Percentiles rank a stretch among this genome's conserved stretches.
Evolutionary conservation across 2,113 vertebrate species (phyloP).

Genomic region (Canis aureus): DNA sequence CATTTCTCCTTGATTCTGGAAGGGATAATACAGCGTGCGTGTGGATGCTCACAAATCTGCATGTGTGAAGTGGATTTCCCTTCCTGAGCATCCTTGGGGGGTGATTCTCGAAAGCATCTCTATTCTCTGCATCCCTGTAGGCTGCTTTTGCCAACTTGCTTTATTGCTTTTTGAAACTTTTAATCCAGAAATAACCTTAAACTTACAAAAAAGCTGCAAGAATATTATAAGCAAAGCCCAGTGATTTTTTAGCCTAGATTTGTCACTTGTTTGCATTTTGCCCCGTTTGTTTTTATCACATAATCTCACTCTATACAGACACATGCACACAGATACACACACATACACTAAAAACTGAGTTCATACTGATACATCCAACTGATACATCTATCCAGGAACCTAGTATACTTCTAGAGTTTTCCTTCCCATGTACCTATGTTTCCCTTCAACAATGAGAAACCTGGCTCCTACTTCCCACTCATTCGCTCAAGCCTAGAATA

Average conservation of each 20-base stretch:
- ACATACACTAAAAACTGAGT: background rate
- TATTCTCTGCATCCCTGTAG: background rate
- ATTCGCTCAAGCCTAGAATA: background rate
- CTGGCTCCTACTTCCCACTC: background rate
- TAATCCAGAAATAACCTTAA: conserved; percentile 33
- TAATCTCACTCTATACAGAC: background rate
- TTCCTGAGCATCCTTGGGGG: background rate
- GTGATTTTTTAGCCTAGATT: background rate
- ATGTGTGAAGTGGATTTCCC: background rate
- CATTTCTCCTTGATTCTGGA: background rate
- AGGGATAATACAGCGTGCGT: accelerated
- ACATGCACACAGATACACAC: background rate
- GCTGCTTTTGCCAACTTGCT: background rate
- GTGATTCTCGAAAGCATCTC: background rate
- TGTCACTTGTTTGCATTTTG: background rate
- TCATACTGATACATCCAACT: background rate
- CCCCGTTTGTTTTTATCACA: background rate
- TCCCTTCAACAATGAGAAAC: background rate
- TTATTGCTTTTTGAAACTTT: background rate
- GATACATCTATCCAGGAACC: background rate
- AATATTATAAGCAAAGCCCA: background rate
- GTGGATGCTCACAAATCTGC: background rate
- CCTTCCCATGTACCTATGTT: background rate
- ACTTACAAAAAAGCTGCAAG: background rate
- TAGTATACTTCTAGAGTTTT: background rate